These are phyloP conservation scores for Enhydra lutris DNA, from an alignment of 2,113 vertebrate genomes.

Conservation along the genomic window DNA sequence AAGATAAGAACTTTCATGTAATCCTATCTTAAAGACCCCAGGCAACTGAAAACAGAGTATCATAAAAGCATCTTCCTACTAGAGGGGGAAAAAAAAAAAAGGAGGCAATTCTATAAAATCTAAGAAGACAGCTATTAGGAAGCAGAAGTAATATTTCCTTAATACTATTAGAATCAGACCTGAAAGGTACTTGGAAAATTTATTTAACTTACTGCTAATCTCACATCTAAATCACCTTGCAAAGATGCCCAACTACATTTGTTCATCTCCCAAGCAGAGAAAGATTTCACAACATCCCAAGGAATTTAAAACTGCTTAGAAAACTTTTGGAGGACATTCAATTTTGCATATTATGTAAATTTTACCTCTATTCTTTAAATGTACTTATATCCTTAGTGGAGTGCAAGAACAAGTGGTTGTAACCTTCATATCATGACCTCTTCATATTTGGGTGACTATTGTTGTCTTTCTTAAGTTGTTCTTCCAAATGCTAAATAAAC, in stretches of 20 bases:
- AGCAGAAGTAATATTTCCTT: constrained; percentile 2
- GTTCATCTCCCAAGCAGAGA: background rate
- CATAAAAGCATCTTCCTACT: background rate
- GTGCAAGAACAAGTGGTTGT: background rate
- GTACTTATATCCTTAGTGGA: background rate
- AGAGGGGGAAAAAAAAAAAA: background rate
- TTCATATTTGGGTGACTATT: background rate
- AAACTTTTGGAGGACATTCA: background rate
- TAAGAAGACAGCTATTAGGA: background rate
- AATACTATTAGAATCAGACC: background rate
- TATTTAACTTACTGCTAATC: constrained; percentile 8
- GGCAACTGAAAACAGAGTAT: background rate
- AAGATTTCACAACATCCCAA: background rate
- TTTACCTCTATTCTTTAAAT: background rate
- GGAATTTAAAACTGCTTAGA: background rate
- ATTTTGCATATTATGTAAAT: background rate
- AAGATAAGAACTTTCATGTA: background rate
- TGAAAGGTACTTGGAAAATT: constrained; percentile 13
- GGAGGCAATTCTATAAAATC: background rate
- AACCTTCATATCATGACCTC: background rate
- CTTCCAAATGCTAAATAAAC: background rate
- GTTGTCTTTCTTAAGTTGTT: background rate
- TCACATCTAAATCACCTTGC: background rate
- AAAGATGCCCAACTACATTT: background rate
- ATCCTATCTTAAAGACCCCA: constrained; percentile 23